Percentiles rank a stretch among this genome's conserved stretches.
These are phyloP conservation scores for Halcyon chelicuti DNA, from an alignment of 2,797 vertebrate genomes.

Conservation along the genomic window DNA sequence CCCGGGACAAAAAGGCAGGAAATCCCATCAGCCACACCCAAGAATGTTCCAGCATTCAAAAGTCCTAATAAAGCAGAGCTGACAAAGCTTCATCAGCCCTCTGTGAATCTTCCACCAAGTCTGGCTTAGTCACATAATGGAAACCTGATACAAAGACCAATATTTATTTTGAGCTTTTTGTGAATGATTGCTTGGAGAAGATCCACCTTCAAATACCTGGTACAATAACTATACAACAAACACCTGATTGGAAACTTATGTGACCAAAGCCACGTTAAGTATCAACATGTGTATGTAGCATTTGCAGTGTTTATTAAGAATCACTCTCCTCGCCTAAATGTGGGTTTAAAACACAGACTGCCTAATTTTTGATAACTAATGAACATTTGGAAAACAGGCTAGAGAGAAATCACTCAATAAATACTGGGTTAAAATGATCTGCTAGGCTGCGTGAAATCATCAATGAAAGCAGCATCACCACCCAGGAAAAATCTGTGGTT, in stretches of 20 bases:
- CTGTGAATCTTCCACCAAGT: neutral
- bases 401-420: neutral
- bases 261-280: neutral
- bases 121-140: neutral
- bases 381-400: neutral
- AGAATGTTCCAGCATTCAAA: neutral
- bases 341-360: neutral
- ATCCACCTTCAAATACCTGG: neutral
- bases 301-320: neutral
- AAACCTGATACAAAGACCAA: neutral
- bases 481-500: neutral
- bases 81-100: neutral
- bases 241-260: accelerated
- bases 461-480: neutral
- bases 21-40: constrained; percentile 54
- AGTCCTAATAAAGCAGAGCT: constrained; percentile 16
- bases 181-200: neutral
- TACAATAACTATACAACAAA: neutral
- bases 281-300: neutral
- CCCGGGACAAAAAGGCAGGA: constrained; percentile 23
- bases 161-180: neutral
- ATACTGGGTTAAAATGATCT: neutral
- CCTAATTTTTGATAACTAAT: neutral
- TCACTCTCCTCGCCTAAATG: neutral
- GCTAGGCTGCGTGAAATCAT: neutral